phyloP scores from a whole-genome alignment of 2,888 invertebrate genomes.

The Agrochola lychnidis region DNA sequence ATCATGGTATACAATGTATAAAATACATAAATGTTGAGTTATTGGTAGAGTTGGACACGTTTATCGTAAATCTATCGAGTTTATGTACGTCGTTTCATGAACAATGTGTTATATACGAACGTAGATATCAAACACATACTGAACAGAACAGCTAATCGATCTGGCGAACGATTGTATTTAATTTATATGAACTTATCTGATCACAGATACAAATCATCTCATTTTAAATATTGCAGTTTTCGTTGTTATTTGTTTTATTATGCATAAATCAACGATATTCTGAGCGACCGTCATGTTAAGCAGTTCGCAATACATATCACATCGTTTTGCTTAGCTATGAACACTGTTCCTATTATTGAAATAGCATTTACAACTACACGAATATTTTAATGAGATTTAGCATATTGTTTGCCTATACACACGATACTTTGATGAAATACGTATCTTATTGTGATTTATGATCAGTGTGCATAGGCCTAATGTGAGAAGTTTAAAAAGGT shows the following conservation, averaged over 20 bases:
- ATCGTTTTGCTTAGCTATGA: background rate
- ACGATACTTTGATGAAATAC: slow-evolving; percentile 15
- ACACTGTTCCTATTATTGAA: slow-evolving; percentile 29
- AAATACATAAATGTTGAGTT: background rate
- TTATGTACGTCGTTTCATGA: background rate
- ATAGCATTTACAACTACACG: slow-evolving; percentile 15
- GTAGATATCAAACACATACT: no score
- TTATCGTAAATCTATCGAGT: background rate
- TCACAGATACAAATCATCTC: slow-evolving; percentile 32
- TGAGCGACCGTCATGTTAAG: background rate
- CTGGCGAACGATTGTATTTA: background rate
- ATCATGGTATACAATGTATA: background rate
- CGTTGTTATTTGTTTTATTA: background rate
- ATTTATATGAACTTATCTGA: slow-evolving; percentile 24
- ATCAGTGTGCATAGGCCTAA: slow-evolving; percentile 29
- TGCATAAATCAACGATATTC: background rate
- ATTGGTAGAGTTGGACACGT: background rate
- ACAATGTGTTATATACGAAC: background rate
- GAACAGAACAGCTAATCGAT: background rate
- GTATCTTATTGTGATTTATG: slow-evolving; percentile 10
- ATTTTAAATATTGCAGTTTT: slow-evolving; percentile 14
- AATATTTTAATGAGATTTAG: slow-evolving; percentile 12
- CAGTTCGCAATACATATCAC: slow-evolving; percentile 41
- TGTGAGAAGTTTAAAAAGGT: background rate
- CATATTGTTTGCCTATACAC: slow-evolving; percentile 18